Conservation (phyloP, 2,888 invertebrate species). For the Conops quadrifasciatus region DNA sequence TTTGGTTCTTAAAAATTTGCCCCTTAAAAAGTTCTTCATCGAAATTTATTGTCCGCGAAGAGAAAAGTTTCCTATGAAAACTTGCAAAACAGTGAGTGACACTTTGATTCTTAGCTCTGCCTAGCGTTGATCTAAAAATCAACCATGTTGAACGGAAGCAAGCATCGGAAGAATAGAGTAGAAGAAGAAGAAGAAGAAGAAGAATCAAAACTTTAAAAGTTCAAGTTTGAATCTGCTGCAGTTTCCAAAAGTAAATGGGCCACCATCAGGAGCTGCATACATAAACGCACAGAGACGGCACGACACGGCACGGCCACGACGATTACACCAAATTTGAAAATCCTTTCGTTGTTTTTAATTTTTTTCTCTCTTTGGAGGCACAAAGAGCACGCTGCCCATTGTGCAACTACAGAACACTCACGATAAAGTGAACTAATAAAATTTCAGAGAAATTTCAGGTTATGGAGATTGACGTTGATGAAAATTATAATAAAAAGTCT, state of each 20-base stretch:
- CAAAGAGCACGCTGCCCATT: too few species aligned
- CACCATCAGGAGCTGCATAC: too few species aligned
- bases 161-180: too few species aligned
- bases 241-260: not conserved
- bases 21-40: too few species aligned
- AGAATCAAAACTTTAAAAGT: constrained; percentile 20
- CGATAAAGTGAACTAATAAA: too few species aligned
- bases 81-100: constrained; percentile 5
- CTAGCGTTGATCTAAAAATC: constrained; percentile 1
- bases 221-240: not conserved
- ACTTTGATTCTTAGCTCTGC: constrained; percentile 15
- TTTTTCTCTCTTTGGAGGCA: too few species aligned
- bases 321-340: constrained; percentile 16
- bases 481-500: too few species aligned
- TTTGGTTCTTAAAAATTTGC: not conserved
- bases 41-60: constrained; percentile 5
- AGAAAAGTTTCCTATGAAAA: constrained; percentile 9
- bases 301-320: constrained; percentile 21
- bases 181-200: not conserved
- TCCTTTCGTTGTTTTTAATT: too few species aligned
- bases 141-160: constrained; percentile 28
- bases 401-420: too few species aligned
- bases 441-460: too few species aligned
- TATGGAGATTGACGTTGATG: too few species aligned
- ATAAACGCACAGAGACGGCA: constrained; percentile 8